Evolutionary conservation across 1,140 invertebrate genomes (phyloP).

Genomic region (Coptotermes formosanus): DNA sequence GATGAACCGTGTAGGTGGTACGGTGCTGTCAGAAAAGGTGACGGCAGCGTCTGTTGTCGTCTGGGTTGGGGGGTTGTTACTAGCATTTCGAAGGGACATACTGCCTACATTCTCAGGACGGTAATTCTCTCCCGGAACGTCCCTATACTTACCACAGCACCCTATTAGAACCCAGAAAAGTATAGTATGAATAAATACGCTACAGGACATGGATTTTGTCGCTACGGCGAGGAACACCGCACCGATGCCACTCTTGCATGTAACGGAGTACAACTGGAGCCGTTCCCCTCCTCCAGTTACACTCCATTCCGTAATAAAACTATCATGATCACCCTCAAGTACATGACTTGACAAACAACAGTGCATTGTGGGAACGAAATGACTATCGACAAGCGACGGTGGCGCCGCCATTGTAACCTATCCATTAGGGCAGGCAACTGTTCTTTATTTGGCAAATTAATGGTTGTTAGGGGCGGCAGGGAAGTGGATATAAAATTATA

Average conservation of each 20-base stretch:
- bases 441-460: constrained; percentile 19
- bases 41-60: no score
- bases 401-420: constrained; percentile 16
- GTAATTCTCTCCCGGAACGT: no score
- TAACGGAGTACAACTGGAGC: background rate
- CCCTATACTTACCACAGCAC: no score
- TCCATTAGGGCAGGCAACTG: constrained; percentile 16
- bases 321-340: background rate
- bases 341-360: constrained; percentile 18
- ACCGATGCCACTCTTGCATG: background rate
- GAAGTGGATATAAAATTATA: constrained; percentile 19
- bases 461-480: constrained; percentile 6
- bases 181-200: no score
- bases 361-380: constrained; percentile 9
- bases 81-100: no score
- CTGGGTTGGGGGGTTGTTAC: no score
- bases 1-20: no score
- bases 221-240: no score
- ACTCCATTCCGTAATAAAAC: constrained; percentile 16
- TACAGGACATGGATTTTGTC: no score
- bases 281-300: background rate
- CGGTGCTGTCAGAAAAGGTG: no score
- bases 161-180: no score
- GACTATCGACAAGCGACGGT: constrained; percentile 12
- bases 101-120: no score